Evolutionary conservation across 2,797 vertebrate genomes (phyloP), one percentile per base, ranked within the genome.

Genomic region (Platyrinchus mystaceus): DNA sequence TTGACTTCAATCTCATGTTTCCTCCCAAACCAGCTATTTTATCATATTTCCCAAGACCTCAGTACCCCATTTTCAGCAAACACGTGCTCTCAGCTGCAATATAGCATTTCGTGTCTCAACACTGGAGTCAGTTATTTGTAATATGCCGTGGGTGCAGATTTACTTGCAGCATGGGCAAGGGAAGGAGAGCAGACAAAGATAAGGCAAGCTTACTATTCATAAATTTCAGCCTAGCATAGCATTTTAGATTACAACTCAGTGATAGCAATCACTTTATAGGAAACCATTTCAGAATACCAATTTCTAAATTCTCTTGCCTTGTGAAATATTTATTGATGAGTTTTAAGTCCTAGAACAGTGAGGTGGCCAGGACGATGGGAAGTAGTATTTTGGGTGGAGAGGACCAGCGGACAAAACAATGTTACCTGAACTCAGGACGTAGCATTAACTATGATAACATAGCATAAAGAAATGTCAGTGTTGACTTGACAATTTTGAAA

Each of bases 161-260:
- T 77, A 43, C 46, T 86, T 66, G 66, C 32, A 67, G 47, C 28
- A 19, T 68, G 59, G 56, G 20, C 39, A 81, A 66, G 27, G 30
- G 50, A 86, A 86, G 43, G 63, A 92, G 44, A 52, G 43, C 16
- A 67, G 66, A 60, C 47, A 70, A 93, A 96, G 62, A 82, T 81
- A 24, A 84, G 43, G 73, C 43, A 78, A 34, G 53, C 53, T 92
- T 81, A 55, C 76, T 97, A 69, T 96, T 95, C 80, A 83, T 85
- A 94, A 91, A 71, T 74, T 90, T 88, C 67, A 74, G 50, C 86
- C 84, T 80, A 90, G 76, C 19, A 8, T 84, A 92, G 47, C 64
- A 87, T 90, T 95, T 85, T 88, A 95, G 77, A 56, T 95, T 92
- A 52, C 87, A 92, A 74, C 76, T 95, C 50, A 5, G 32, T 84